phyloP scores from a whole-genome alignment of 1,140 invertebrate species.

The Tachypleus tridentatus region DNA sequence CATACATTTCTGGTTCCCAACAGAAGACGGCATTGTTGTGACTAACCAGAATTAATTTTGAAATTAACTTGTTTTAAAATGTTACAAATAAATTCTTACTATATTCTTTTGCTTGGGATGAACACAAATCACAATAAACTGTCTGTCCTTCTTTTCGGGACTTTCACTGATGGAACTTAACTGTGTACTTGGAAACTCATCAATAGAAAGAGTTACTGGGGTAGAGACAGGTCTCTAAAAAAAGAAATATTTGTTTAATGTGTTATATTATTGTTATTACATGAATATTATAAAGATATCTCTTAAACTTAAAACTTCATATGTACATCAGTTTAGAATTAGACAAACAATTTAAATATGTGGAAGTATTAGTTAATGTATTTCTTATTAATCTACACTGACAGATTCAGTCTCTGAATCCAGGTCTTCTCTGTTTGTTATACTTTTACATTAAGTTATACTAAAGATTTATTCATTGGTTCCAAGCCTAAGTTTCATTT shows the following conservation, averaged over 20 bases:
- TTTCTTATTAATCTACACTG: too few relatives aligned
- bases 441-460: too few relatives aligned
- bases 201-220: slow-evolving; percentile 1
- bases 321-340: not conserved
- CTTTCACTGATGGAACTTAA: too few relatives aligned
- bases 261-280: slow-evolving; percentile 5
- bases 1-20: not conserved
- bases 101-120: slow-evolving; percentile 22
- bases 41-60: too few relatives aligned
- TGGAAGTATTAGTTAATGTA: too few relatives aligned
- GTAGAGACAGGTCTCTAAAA: not conserved
- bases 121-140: slow-evolving; percentile 24
- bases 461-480: too few relatives aligned
- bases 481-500: too few relatives aligned
- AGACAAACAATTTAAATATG: too few relatives aligned
- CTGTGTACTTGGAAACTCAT: not conserved
- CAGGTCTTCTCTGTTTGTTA: too few relatives aligned
- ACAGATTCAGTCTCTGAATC: too few relatives aligned
- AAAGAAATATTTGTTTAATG: slow-evolving; percentile 4
- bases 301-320: not conserved
- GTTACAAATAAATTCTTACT: slow-evolving; percentile 4
- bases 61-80: not conserved
- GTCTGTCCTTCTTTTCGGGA: slow-evolving; percentile 10
- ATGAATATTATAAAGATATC: not conserved
- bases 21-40: not conserved